Evolutionary conservation across 2,888 invertebrate species (phyloP).

Genomic region (Rambutsinella grinnellia): DNA sequence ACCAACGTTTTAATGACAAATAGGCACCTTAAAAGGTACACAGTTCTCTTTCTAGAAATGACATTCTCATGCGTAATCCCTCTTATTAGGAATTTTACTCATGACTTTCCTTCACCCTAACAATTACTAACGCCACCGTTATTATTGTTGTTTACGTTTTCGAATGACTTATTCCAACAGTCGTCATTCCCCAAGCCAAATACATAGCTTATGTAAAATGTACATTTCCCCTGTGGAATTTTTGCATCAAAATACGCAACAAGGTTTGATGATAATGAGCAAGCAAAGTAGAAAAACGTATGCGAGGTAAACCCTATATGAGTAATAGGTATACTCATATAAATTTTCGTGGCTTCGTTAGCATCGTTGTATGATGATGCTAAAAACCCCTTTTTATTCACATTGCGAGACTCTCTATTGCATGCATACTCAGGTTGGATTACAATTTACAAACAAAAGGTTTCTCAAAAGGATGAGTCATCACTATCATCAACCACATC

Average conservation of each 20-base stretch:
- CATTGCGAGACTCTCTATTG: neutral
- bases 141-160: no score
- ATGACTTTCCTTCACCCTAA: no score
- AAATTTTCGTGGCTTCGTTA: no score
- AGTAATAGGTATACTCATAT: no score
- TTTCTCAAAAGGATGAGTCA: slow-evolving; percentile 16
- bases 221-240: neutral
- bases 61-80: slow-evolving; percentile 33
- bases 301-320: no score
- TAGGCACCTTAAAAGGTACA: slow-evolving; percentile 3
- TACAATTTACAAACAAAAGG: slow-evolving; percentile 16
- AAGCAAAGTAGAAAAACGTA: no score
- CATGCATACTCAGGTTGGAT: slow-evolving; percentile 7
- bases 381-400: slow-evolving; percentile 6
- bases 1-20: slow-evolving; percentile 28
- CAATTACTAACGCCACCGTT: no score
- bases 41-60: slow-evolving; percentile 22
- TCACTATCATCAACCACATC: neutral
- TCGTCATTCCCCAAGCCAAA: neutral
- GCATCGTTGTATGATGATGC: no score
- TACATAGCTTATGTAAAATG: neutral
- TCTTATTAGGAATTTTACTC: slow-evolving; percentile 43
- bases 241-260: no score
- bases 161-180: neutral
- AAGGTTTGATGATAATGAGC: no score